Evolutionary conservation across 2,797 vertebrate genomes (phyloP), one percentile per base, ranked within the genome.

Genomic region (Pseudochirops cupreus): DNA sequence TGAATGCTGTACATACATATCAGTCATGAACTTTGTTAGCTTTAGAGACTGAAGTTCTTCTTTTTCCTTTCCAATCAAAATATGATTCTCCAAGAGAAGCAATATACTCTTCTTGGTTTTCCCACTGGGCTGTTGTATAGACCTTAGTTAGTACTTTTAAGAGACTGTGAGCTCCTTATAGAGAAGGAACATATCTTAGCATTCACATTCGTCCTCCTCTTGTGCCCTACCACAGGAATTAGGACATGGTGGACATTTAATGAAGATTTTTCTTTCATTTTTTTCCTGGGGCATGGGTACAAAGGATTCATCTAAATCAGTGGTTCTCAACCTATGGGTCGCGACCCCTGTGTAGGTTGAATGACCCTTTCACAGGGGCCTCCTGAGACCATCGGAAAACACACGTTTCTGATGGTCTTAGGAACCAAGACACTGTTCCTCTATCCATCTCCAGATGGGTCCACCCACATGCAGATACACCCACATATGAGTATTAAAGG

Each of bases 1-100:
- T 96, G 96, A 46, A 87, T 56, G 90, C 94, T 94, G 92, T 50
- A 96, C 95, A 94, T 21, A 74, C 62, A 94, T 93, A 55, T 82
- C 94, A 92, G 46, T 93, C 96, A 96, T 96, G 24, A 93, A 26
- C 92, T 90, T 90, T 95, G 56, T 91, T 95, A 0, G 16, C 94
- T 95, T 96, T 95, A 91, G 55, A 24, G 89, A 97, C 93, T 62
- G 24, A 91, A 91, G 96, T 33, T 74, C 95, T 94, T 91, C 3
- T 18, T 6, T 62, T 24, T 93, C 46, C 96, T 91, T 91, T 96
- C 74, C 62, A 91, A 18, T 92, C 26, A 94, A 95, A 31, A 4
- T 26, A 93, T 52, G 95, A 89, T 28, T 56, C 93, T 18, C 0
- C 1, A 90, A 54, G 13, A 46, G 29, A 31, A 91, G 33, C 31